Conservation (phyloP, 2,797 vertebrate species). For the Hoplostethus mediterraneus region DNA sequence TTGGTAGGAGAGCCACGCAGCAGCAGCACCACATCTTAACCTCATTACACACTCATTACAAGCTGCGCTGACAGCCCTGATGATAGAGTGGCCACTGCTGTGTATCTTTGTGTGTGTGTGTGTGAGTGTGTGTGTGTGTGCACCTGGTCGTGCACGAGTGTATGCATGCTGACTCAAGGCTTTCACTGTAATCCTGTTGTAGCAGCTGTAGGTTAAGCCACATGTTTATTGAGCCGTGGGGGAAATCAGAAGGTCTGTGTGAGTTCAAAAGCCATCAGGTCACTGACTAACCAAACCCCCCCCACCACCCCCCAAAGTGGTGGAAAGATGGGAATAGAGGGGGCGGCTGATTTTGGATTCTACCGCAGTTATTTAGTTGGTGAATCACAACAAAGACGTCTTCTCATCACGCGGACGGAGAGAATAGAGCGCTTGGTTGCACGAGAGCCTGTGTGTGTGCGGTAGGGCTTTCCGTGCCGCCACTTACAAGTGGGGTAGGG, state of each 20-base stretch:
- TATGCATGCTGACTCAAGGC: constrained; percentile 65
- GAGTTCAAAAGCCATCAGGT: constrained; percentile 68
- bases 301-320: too few species aligned
- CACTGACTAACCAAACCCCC: constrained; percentile 59
- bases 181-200: constrained; percentile 59
- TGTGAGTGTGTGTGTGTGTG: neutral
- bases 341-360: constrained; percentile 48
- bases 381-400: constrained; percentile 58
- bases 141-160: constrained; percentile 35
- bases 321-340: constrained; percentile 71
- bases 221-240: constrained; percentile 68
- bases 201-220: constrained; percentile 73
- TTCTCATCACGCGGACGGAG: constrained; percentile 48
- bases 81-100: constrained; percentile 47
- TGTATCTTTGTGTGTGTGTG: constrained; percentile 9
- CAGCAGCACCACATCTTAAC: constrained; percentile 26
- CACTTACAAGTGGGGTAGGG: constrained; percentile 21
- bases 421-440: constrained; percentile 35
- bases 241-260: constrained; percentile 39
- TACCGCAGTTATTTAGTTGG: constrained; percentile 54
- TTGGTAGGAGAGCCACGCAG: constrained; percentile 6
- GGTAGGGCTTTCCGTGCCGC: constrained; percentile 43
- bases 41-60: constrained; percentile 56
- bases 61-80: constrained; percentile 37
- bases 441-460: constrained; percentile 26